These are phyloP conservation scores for Semotilus atromaculatus DNA, from an alignment of 2,797 vertebrate species.

Conservation along the genomic window DNA sequence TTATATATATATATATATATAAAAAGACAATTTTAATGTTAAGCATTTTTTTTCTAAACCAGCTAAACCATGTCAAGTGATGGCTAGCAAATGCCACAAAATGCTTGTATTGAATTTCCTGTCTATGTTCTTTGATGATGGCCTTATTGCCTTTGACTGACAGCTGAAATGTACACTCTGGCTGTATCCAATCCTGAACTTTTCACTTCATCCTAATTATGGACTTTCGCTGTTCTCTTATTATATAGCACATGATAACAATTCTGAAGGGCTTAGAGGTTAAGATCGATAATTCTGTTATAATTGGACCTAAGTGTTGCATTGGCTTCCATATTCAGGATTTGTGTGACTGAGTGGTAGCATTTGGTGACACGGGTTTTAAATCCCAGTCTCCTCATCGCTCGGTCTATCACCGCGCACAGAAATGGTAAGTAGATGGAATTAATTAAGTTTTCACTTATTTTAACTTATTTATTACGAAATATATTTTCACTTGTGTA, in stretches of 20 bases:
- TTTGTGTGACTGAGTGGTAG: conserved; percentile 12
- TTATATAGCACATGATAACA: conserved; percentile 68
- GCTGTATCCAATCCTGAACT: conserved; percentile 71
- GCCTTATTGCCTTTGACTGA: conserved; percentile 69
- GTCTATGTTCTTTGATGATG: background rate
- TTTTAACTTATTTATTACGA: background rate
- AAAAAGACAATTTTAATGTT: too few relatives aligned
- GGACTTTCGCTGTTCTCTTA: conserved; percentile 72
- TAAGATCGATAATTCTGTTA: conserved; percentile 48
- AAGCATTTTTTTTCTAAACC: background rate
- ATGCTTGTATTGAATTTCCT: background rate
- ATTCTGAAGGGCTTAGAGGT: conserved; percentile 28
- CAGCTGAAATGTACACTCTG: conserved; percentile 77
- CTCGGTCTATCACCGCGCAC: background rate
- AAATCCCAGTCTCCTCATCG: background rate
- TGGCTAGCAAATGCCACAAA: background rate
- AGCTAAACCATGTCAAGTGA: too few relatives aligned
- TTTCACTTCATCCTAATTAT: conserved; percentile 78
- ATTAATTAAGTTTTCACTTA: background rate
- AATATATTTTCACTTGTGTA: background rate
- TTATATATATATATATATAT: too few relatives aligned
- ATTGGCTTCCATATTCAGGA: conserved; percentile 24
- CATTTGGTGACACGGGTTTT: conserved; percentile 1
- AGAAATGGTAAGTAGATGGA: conserved; percentile 29
- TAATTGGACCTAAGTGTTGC: conserved; percentile 39